Conservation (phyloP, 2,113 vertebrate species). For the Proterorhinus semilunaris region DNA sequence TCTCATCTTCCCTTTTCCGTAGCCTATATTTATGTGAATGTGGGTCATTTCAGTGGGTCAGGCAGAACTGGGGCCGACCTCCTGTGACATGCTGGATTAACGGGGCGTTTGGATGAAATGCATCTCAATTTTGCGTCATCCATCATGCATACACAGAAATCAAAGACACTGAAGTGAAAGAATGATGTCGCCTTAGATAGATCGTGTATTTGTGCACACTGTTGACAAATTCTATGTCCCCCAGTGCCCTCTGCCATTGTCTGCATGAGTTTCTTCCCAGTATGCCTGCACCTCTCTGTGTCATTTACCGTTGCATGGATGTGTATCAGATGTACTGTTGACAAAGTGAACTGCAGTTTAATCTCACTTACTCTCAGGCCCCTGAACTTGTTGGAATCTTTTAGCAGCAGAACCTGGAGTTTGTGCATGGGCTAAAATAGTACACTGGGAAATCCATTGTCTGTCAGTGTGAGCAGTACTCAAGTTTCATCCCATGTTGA, state of each 20-base stretch:
- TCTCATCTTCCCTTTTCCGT: too few relatives aligned
- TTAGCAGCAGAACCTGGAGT: constrained; percentile 24
- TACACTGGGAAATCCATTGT: constrained; percentile 39
- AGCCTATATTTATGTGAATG: constrained; percentile 4
- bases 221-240: neutral
- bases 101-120: constrained; percentile 8
- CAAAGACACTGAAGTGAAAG: neutral
- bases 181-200: neutral
- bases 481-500: constrained; percentile 35
- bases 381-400: constrained; percentile 17
- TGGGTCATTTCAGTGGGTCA: neutral
- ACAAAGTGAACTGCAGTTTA: constrained; percentile 1
- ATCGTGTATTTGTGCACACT: neutral
- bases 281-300: neutral
- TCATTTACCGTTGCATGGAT: neutral
- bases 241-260: neutral
- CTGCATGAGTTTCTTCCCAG: neutral
- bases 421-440: constrained; percentile 61
- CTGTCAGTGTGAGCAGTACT: constrained; percentile 43
- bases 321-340: neutral
- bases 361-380: neutral
- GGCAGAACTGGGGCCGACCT: constrained; percentile 6
- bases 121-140: neutral
- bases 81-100: constrained; percentile 3
- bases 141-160: neutral